These are phyloP conservation scores for Protomyctophum bolini DNA, from an alignment of 2,113 vertebrate genomes.

Conservation along the genomic window DNA sequence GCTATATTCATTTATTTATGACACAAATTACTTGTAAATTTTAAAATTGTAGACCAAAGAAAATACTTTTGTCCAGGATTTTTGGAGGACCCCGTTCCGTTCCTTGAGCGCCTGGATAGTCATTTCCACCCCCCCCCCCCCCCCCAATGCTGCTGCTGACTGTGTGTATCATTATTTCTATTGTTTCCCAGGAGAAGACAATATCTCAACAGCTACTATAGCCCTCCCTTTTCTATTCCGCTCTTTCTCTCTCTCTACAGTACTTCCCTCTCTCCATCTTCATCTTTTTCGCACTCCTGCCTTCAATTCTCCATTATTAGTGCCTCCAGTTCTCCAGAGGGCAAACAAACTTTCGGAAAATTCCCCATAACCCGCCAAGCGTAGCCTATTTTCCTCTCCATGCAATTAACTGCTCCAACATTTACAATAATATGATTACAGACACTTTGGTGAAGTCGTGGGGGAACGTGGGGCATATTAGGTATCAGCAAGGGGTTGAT, in stretches of 20 bases:
- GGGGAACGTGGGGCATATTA: constrained; percentile 97
- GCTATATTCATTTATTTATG: too few species aligned
- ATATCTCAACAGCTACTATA: too few species aligned
- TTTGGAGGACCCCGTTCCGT: too few species aligned
- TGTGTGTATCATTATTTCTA: not conserved
- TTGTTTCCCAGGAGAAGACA: too few species aligned
- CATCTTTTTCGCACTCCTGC: constrained; percentile 59
- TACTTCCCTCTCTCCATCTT: constrained; percentile 64
- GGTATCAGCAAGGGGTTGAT: constrained; percentile 99
- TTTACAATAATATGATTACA: constrained; percentile 99
- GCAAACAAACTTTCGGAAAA: constrained; percentile 96
- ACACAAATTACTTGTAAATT: too few species aligned
- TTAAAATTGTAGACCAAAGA: too few species aligned
- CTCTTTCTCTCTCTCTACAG: constrained; percentile 60
- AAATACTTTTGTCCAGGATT: too few species aligned
- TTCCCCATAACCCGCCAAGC: constrained; percentile 91
- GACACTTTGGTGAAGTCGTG: constrained; percentile 97
- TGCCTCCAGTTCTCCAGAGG: constrained; percentile 84
- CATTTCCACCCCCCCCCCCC: constrained; percentile 5
- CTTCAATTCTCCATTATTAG: constrained; percentile 81
- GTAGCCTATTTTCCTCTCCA: constrained; percentile 98
- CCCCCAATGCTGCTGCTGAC: not conserved
- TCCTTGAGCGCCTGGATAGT: too few species aligned
- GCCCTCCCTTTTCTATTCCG: not conserved
- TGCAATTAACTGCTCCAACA: constrained; percentile 99